Evolutionary conservation across 2,797 vertebrate species (phyloP), one percentile per base, ranked within the genome.

Genomic region (Cynodonichthys magdalenae): DNA sequence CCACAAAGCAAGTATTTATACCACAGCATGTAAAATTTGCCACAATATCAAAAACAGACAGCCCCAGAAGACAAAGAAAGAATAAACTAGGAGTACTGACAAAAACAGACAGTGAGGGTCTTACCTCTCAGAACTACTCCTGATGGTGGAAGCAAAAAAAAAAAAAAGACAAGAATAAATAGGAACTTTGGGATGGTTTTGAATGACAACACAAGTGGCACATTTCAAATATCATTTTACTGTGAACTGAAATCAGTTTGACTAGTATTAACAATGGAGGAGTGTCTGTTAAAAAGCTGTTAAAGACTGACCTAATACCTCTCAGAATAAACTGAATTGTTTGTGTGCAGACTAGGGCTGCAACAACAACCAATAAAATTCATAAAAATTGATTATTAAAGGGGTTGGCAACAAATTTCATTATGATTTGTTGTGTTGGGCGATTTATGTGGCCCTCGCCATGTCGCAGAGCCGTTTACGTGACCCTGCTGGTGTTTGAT

Each of bases 121-220:
- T 93, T 91, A 93, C 92, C 91, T 91, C 73, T 91, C 81, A 84
- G 80, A 89, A 81, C 82, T 84, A 90, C 68, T 88, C 82, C 88
- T 84, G 78, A 72, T 58, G 78, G 75, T 66, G 52, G 69, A 65
- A 60, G 57, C 69, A 79, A 80, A 65, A 65, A 48, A 77, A 78
- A 36, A 63, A 62, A 51, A 66, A 67, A 49, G 76, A 74, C 52
- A 53, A 80, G 15, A 59, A 52, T 79, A 61, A 71, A 74, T 19
- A 51, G 48, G 57, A 59, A 71, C 57, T 62, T 61, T 71, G 58
- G 56, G 47, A 80, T 65, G 41, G 54, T 63, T 66, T 29, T 55
- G 44, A 20, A 15, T 31, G 12, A 58, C 17, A 31, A 36, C 36
- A 12, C 36, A 39, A 39, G 36, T 4, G 12, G 11, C 11, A 39